Percentiles rank a stretch among this genome's conserved stretches.
These are phyloP conservation scores for Polyploca ridens DNA, from an alignment of 2,888 invertebrate species.

Conservation along the genomic window DNA sequence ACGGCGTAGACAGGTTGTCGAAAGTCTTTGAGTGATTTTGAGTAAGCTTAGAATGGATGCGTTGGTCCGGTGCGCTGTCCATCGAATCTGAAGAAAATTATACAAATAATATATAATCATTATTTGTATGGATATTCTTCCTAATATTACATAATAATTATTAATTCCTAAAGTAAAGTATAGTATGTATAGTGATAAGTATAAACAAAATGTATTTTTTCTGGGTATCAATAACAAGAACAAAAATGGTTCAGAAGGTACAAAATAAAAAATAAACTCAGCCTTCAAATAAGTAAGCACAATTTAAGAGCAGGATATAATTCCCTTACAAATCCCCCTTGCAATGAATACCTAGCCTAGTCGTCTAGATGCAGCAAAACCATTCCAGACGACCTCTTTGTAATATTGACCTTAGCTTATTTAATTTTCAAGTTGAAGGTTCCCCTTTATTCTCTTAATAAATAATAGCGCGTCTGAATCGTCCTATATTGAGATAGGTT, in stretches of 20 bases:
- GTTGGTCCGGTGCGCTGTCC: too few relatives aligned
- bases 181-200: too few relatives aligned
- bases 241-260: not conserved
- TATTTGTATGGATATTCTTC: too few relatives aligned
- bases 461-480: conserved; percentile 62
- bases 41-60: too few relatives aligned
- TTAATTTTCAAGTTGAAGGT: conserved; percentile 80
- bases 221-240: not conserved
- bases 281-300: conserved; percentile 5
- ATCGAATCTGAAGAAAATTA: too few relatives aligned
- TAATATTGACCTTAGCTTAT: conserved; percentile 74
- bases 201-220: too few relatives aligned
- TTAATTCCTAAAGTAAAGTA: too few relatives aligned
- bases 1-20: too few relatives aligned
- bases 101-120: too few relatives aligned
- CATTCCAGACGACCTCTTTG: conserved; percentile 54
- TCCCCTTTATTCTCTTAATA: conserved; percentile 63
- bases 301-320: conserved; percentile 26
- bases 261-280: not conserved
- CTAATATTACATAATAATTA: too few relatives aligned
- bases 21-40: too few relatives aligned
- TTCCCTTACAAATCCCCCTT: conserved; percentile 50
- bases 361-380: conserved; percentile 72
- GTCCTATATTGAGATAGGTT: conserved; percentile 80
- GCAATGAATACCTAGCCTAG: conserved; percentile 61